Conservation (phyloP, 2,113 vertebrate genomes). For the Pyrgilauda ruficollis region DNA sequence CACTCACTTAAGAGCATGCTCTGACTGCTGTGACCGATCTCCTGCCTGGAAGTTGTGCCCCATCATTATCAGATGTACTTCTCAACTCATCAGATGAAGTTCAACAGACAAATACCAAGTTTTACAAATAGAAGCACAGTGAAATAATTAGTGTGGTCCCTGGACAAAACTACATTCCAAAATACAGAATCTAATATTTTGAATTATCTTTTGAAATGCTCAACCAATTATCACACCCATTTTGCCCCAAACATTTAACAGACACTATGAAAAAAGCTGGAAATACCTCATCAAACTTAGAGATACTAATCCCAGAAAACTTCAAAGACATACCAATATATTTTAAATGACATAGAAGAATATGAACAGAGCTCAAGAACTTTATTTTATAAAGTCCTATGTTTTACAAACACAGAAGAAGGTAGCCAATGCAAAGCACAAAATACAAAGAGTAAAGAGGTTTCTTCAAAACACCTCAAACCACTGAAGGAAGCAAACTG, state of each 20-base stretch:
- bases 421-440: not conserved
- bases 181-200: not conserved
- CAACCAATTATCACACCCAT: not conserved
- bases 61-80: not conserved
- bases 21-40: not conserved
- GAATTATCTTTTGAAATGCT: not conserved
- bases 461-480: constrained; percentile 8
- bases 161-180: not conserved
- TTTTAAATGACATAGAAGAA: not conserved
- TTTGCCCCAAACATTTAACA: not conserved
- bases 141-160: not conserved
- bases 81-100: not conserved
- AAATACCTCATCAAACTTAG: not conserved
- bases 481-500: constrained; percentile 22
- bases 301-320: not conserved
- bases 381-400: not conserved
- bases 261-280: not conserved
- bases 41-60: not conserved
- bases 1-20: not conserved
- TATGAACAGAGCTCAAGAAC: not conserved
- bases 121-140: not conserved
- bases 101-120: not conserved
- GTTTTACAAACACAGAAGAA: constrained; percentile 23
- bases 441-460: constrained; percentile 13
- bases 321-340: not conserved